Conservation (phyloP, 2,888 invertebrate genomes). For the Agriotes lineatus region DNA sequence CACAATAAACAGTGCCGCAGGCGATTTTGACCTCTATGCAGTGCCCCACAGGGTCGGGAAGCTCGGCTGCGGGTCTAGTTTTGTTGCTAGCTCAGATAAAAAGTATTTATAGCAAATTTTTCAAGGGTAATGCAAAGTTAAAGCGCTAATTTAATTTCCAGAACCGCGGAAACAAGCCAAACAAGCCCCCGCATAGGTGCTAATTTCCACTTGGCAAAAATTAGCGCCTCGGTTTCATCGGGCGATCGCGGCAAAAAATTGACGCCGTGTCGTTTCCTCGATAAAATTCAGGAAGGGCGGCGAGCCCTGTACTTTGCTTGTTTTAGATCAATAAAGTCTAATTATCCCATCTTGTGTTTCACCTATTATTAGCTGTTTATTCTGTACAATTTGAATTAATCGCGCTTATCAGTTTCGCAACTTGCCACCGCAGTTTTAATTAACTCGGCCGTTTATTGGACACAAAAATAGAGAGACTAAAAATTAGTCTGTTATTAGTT, state of each 20-base stretch:
- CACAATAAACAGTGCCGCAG: neutral
- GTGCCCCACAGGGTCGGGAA: no score
- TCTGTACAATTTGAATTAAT: no score
- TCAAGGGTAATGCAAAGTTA: conserved; percentile 38
- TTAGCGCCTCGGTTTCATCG: neutral
- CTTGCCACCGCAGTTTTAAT: no score
- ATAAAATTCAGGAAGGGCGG: conserved; percentile 15
- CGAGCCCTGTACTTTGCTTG: conserved; percentile 6
- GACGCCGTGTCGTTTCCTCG: no score
- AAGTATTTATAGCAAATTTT: conserved; percentile 35
- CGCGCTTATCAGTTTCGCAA: no score
- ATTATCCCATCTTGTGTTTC: conserved; percentile 25
- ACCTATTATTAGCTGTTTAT: conserved; percentile 13
- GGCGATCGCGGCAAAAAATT: no score
- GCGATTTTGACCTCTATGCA: conserved; percentile 1
- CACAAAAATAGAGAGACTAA: no score
- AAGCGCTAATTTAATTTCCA: neutral
- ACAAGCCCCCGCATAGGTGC: no score
- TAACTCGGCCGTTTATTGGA: no score
- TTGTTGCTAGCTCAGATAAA: conserved; percentile 31
- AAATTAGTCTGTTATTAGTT: no score
- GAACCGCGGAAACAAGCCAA: no score
- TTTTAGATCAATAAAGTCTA: conserved; percentile 19
- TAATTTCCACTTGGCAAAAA: neutral
- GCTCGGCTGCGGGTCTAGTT: no score